Percentiles rank a stretch among this genome's conserved stretches.
Evolutionary conservation across 2,888 invertebrate species (phyloP).

Genomic region (Maniola hyperantus): DNA sequence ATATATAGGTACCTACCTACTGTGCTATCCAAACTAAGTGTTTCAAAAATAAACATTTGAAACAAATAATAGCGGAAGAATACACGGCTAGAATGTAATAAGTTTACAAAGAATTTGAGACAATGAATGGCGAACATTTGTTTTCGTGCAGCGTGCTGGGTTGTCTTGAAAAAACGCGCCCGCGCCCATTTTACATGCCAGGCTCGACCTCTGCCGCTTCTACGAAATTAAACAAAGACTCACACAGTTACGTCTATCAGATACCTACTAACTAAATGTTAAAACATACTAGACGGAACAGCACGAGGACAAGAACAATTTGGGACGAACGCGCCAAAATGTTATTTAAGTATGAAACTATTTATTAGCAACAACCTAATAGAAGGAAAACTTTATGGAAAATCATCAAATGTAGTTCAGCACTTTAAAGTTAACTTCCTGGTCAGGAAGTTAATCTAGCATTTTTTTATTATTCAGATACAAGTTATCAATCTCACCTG

Average conservation of each 20-base stretch:
- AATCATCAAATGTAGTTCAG: too few relatives aligned
- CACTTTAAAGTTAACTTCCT: too few relatives aligned
- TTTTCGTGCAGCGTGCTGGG: constrained; percentile 41
- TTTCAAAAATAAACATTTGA: constrained; percentile 38
- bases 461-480: too few relatives aligned
- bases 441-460: too few relatives aligned
- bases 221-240: constrained; percentile 63
- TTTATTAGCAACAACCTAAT: too few relatives aligned
- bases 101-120: constrained; percentile 45
- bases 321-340: background rate
- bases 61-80: constrained; percentile 37
- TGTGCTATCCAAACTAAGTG: constrained; percentile 25
- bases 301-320: background rate
- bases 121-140: constrained; percentile 45
- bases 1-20: too few relatives aligned
- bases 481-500: too few relatives aligned
- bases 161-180: constrained; percentile 43
- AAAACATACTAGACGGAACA: background rate
- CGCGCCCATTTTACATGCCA: constrained; percentile 60
- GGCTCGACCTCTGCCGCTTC: constrained; percentile 58
- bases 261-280: constrained; percentile 20
- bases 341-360: background rate
- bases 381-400: too few relatives aligned
- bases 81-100: constrained; percentile 42
- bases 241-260: constrained; percentile 36